Evolutionary conservation across 2,797 vertebrate genomes (phyloP).

Genomic region (Trachops cirrhosus): DNA sequence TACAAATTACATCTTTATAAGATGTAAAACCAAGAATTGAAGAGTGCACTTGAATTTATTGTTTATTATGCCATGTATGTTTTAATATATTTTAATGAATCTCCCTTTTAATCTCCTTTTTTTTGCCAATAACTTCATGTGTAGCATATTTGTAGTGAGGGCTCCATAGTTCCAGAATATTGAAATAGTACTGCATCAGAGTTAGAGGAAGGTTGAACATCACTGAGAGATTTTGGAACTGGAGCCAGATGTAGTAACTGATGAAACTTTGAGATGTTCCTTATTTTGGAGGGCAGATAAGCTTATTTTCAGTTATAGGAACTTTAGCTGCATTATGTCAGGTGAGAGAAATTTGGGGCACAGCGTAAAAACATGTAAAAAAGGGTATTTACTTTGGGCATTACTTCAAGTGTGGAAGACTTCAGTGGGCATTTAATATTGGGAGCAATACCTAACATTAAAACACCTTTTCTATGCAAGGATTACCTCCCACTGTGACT

Average conservation of each 20-base stretch:
- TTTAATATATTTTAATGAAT: constrained; percentile 14
- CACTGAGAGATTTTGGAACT: not conserved
- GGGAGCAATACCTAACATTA: not conserved
- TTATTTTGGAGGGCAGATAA: not conserved
- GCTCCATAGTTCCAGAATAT: not conserved
- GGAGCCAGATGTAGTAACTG: not conserved
- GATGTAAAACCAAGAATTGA: not conserved
- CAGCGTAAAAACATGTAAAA: not conserved
- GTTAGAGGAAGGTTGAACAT: not conserved
- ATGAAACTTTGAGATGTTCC: not conserved
- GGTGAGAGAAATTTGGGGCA: not conserved
- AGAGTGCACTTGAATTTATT: not conserved
- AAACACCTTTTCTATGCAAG: not conserved
- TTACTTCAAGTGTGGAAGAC: not conserved
- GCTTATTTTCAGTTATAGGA: not conserved
- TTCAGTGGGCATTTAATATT: not conserved
- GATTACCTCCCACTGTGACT: not conserved
- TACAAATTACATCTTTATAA: not conserved
- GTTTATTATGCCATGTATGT: not conserved
- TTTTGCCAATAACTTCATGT: not conserved
- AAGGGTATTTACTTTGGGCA: not conserved
- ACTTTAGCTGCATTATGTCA: not conserved
- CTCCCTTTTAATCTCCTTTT: not conserved
- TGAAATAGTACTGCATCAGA: not conserved
- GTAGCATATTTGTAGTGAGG: not conserved